Evolutionary conservation across 2,888 invertebrate species (phyloP), one percentile per base, ranked within the genome.

Genomic region (Drosophila ochracea): DNA sequence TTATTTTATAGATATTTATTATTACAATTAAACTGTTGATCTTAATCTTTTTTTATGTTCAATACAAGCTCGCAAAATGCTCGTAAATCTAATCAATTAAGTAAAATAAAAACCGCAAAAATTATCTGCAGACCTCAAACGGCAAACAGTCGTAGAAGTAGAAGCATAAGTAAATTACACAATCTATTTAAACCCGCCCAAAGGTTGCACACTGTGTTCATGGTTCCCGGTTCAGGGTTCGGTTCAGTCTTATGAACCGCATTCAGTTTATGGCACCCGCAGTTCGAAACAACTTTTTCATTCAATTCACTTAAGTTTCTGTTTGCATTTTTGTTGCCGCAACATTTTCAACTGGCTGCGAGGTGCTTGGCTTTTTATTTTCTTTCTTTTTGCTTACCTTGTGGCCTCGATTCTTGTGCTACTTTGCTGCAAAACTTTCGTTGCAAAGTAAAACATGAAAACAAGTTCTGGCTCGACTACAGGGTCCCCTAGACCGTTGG

Each of bases 281-380:
- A 84, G 85, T 90, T 82, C 30, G 57, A 30, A 47, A 54, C 57
- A 90, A 85, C 63, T 85, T 85, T 89, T 80, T 75, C 85, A 84
- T 83, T 83, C 86, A 90, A 87, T 90, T 90, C 89, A 86, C 78
- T 89, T 90, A 85, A 85, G 77, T 85, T 81, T 66, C 66, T 73
- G 70, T 84, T 82, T 88, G 78, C 89, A 71, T 83, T 89, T 85
- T 89, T 83, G 86, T 83, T 88, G 88, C 71, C 70, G 74, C 82
- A 79, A 83, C 80, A 73, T 73, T 72, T 77, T 68, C 67, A 62
- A 59, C 30, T 11, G 33, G 49, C 57, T 49, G 54, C 55, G 43
- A 71, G 50, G 21, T 80, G 69, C 62, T 63, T 78, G 43, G 52
- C 41, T 66, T 60, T 54, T 47, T 41, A 19, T 43, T 41, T 58